phyloP scores from a whole-genome alignment of 2,888 invertebrate species.

The Teleogryllus oceanicus region DNA sequence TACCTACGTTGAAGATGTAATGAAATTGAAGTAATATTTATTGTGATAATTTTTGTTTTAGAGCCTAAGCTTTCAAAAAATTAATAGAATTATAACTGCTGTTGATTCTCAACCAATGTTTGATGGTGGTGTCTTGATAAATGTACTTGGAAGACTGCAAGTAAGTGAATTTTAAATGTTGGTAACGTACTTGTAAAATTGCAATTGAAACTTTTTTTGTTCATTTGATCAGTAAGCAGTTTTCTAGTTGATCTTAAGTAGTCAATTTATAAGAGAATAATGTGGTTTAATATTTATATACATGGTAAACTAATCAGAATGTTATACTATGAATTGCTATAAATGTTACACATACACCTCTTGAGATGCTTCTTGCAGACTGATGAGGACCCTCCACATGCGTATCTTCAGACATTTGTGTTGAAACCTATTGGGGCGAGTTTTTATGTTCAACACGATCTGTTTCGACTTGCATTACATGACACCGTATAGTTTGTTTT shows the following conservation, averaged over 20 bases:
- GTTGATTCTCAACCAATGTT: conserved; percentile 98
- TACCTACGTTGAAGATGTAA: background rate
- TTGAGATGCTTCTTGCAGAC: conserved; percentile 63
- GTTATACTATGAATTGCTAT: background rate
- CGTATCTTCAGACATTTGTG: conserved; percentile 90
- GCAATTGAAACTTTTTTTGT: no score
- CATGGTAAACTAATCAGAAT: background rate
- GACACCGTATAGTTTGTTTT: conserved; percentile 55
- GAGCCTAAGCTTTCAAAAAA: conserved; percentile 89
- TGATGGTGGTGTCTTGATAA: conserved; percentile 93
- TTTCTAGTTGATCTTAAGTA: no score
- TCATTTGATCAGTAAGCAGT: no score
- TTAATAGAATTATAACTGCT: conserved; percentile 85
- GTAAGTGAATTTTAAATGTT: conserved; percentile 50
- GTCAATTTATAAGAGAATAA: background rate
- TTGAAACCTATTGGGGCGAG: conserved; percentile 82
- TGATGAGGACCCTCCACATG: conserved; percentile 91
- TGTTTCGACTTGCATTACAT: conserved; percentile 90
- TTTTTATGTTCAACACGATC: conserved; percentile 92
- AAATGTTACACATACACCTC: conserved; percentile 5
- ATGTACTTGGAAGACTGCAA: conserved; percentile 94
- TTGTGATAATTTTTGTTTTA: conserved; percentile 51
- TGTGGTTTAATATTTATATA: conserved; percentile 3
- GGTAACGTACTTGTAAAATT: no score
- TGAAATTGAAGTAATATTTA: background rate